Evolutionary conservation across 2,888 invertebrate genomes (phyloP).

Genomic region (Athrips mouffetella): DNA sequence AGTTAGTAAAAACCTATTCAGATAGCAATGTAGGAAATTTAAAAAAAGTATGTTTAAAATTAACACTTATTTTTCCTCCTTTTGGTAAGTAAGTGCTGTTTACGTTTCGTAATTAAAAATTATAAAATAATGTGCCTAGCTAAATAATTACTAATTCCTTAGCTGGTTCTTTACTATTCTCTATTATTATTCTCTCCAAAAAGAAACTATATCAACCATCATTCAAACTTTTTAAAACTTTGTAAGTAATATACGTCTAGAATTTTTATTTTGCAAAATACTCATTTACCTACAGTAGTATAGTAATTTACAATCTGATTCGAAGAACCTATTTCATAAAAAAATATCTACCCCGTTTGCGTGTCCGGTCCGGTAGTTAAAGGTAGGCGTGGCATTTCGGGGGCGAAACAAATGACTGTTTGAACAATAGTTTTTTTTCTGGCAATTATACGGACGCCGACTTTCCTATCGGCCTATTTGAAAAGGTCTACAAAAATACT

Average conservation of each 20-base stretch:
- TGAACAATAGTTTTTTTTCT: constrained; percentile 2
- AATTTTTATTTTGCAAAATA: background rate
- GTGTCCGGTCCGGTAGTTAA: background rate
- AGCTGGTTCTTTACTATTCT: no score
- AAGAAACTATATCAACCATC: no score
- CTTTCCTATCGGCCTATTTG: constrained; percentile 1
- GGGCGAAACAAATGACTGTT: constrained; percentile 13
- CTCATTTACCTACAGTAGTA: background rate
- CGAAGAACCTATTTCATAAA: background rate
- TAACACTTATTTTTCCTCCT: no score
- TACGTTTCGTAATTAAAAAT: no score
- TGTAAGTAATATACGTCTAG: background rate
- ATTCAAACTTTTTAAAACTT: background rate
- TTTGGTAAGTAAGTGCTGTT: no score
- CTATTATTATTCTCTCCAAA: no score
- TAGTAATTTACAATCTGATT: background rate
- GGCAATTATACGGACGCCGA: constrained; percentile 6
- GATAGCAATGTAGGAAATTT: no score
- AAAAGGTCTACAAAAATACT: background rate
- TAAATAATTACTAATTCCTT: no score
- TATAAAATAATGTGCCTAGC: no score
- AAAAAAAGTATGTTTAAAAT: no score
- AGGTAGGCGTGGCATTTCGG: constrained; percentile 8
- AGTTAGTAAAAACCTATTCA: no score
- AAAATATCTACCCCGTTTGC: background rate